Base-by-base conservation (phyloP, 1,140 invertebrate species). In the Streblospio benedicti region DNA sequence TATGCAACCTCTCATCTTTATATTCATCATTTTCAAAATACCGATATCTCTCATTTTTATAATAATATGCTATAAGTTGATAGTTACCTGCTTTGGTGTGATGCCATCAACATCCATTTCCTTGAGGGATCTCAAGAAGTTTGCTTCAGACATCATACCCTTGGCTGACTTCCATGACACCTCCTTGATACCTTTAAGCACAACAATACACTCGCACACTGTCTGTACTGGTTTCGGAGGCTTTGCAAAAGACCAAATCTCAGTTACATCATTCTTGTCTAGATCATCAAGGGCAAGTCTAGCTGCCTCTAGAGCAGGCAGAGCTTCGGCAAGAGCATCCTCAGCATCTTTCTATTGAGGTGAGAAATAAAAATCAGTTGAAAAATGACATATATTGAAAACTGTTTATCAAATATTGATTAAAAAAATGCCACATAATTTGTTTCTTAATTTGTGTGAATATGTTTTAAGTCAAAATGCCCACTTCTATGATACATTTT, bases 101-200 rank as follows among this genome's bases (percentile, higher is more conserved):
- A 93, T 87, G 14, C 82, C 79, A 66, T 93, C 87, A 60, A 86
- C 87, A 71, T 93, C 88, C 84, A 93, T 86, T 68, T 91, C 88
- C 77, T 88, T 87, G 2, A 94, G 75, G 28, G 79, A 82, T 61
- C 82, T 81, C 2, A 93, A 71, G 73, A 93, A 94, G 72, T 85
- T 88, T 0, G 89, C 86, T 72, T 93, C 90, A 0, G 87, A 83
- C 90, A 94, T 92, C 84, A 93, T 88, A 14, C 82, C 87, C 70
- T 91, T 91, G 0, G 89, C 90, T 14, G 84, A 84, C 76, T 93
- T 93, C 91, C 91, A 93, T 38, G 83, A 87, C 0, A 93, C 84
- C 49, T 93, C 91, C 64, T 88, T 89, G 9, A 85, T 80, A 1
- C 87, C 88, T 63, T 85, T 82, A 20, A 93, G 81, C 53, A 93